Conservation (phyloP, 2,113 vertebrate species). For the Pangasianodon hypophthalmus region DNA sequence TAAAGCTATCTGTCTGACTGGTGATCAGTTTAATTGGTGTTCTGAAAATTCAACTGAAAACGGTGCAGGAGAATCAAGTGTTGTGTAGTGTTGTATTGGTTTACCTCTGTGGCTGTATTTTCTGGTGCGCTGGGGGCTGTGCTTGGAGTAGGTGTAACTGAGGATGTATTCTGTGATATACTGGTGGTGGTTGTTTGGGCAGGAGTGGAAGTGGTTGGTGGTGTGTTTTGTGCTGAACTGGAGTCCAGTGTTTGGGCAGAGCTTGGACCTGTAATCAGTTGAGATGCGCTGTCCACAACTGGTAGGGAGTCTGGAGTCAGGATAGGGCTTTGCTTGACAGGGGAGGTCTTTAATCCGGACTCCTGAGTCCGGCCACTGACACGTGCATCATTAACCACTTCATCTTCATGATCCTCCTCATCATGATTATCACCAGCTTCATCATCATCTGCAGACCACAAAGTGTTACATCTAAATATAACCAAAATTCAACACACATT, state of each 20-base stretch:
- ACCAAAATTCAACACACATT: neutral
- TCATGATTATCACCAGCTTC: constrained; percentile 48
- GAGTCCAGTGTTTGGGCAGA: constrained; percentile 1
- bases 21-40: too few relatives aligned
- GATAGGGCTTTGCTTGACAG: constrained; percentile 28
- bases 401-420: constrained; percentile 64
- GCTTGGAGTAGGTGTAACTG: constrained; percentile 21
- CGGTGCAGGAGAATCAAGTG: too few relatives aligned
- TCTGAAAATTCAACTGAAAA: too few relatives aligned
- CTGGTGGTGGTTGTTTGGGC: constrained; percentile 8
- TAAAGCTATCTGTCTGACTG: too few relatives aligned
- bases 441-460: constrained; percentile 57
- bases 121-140: neutral
- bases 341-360: neutral
- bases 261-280: constrained; percentile 4
- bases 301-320: constrained; percentile 48
- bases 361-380: constrained; percentile 29
- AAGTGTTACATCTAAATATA: neutral
- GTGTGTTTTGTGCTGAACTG: constrained; percentile 10
- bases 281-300: neutral
- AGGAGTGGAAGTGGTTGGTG: constrained; percentile 11
- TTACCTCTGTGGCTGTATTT: constrained; percentile 43
- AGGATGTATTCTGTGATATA: constrained; percentile 24
- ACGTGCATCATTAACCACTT: constrained; percentile 62
- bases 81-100: neutral